phyloP scores from a whole-genome alignment of 1,140 invertebrate genomes.

The Thaumatotibia leucotreta region DNA sequence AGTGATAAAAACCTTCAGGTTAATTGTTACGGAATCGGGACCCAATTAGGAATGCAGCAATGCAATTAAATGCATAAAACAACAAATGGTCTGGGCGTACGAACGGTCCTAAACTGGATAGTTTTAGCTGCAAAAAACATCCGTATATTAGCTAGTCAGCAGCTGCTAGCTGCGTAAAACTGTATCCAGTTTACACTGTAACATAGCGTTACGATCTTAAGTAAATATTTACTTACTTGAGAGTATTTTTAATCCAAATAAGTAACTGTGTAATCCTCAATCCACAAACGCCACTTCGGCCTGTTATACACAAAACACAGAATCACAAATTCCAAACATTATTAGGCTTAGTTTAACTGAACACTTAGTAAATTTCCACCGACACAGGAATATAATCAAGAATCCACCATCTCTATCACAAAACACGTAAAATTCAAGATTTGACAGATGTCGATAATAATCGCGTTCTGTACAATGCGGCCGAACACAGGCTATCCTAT shows the following conservation, averaged over 20 bases:
- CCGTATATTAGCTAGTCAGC: not conserved
- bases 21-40: not conserved
- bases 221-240: constrained; percentile 70
- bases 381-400: constrained; percentile 25
- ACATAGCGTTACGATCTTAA: constrained; percentile 1
- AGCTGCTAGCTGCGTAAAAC: not conserved
- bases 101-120: not conserved
- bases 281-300: constrained; percentile 26
- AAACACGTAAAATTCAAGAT: constrained; percentile 5
- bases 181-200: not conserved
- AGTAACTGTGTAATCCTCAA: constrained; percentile 42
- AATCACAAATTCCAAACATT: constrained; percentile 53
- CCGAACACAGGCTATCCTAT: constrained; percentile 2
- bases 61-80: not conserved
- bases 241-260: constrained; percentile 62
- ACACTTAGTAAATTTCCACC: constrained; percentile 35
- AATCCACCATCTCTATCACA: constrained; percentile 5
- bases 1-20: not conserved
- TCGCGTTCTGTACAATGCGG: not conserved
- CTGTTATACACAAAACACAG: constrained; percentile 53
- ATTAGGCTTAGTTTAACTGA: constrained; percentile 43
- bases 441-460: constrained; percentile 15
- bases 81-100: not conserved
- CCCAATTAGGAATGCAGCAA: not conserved
- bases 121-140: not conserved